Evolutionary conservation across 2,113 vertebrate genomes (phyloP).

Genomic region (Petromus typicus): DNA sequence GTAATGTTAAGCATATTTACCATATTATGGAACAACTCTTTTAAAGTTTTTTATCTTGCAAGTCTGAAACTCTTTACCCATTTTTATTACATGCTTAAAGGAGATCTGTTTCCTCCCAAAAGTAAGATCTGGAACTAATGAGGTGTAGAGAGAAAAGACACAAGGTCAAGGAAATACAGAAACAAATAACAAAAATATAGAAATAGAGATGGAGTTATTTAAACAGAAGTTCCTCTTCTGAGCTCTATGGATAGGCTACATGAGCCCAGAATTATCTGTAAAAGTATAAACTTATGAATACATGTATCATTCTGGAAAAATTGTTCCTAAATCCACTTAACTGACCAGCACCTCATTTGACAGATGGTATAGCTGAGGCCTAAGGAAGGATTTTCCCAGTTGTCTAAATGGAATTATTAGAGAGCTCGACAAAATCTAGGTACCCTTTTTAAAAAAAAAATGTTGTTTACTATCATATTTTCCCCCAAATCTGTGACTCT

Average conservation of each 20-base stretch:
- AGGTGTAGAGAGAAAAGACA: background rate
- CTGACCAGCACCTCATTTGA: background rate
- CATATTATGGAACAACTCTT: background rate
- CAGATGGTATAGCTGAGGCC: background rate
- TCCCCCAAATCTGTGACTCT: background rate
- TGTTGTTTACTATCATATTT: background rate
- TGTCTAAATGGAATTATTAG: background rate
- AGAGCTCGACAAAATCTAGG: background rate
- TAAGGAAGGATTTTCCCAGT: background rate
- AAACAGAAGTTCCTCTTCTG: background rate
- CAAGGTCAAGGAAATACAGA: background rate
- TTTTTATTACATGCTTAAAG: constrained; percentile 50
- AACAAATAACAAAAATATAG: background rate
- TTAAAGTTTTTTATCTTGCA: background rate
- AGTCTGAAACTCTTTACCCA: background rate
- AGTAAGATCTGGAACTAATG: background rate
- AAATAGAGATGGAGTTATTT: background rate
- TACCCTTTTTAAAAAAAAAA: background rate
- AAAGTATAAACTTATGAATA: background rate
- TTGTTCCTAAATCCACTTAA: background rate
- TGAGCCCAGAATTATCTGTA: background rate
- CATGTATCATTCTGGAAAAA: background rate
- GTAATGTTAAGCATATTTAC: background rate
- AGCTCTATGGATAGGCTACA: background rate
- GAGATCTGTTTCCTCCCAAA: background rate